Evolutionary conservation across 2,113 vertebrate species (phyloP), one percentile per base, ranked within the genome.

Genomic region (Ellobius talpinus): DNA sequence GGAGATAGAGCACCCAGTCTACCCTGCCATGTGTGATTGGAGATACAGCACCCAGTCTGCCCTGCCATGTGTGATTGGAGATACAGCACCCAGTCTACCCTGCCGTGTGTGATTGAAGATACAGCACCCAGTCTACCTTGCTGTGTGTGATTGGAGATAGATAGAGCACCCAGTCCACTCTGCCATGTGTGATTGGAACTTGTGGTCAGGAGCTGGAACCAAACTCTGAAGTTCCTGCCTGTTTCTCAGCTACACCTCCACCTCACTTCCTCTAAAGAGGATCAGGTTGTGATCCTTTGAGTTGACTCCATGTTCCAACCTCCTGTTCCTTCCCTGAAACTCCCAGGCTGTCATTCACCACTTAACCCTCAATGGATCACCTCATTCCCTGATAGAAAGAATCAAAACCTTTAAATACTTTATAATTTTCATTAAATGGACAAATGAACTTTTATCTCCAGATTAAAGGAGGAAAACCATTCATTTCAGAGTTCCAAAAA

Each of bases 361-460:
- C 39, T 73, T 65, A 8, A 5, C 5, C 26, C 7, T 72, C 52
- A 16, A 0, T 47, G 42, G n/a, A 50, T n/a, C 42, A 47, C 29
- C 65, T 63, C 42, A 36, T 42, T 66, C 55, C 77, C 50, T 63
- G 26, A 70, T 1, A 55, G 73, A 55, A 8, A 55, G 50, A 61
- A 72, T 21, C 23, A 86, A 89, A 61, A 47, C 39, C 55, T 73
- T 86, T 89, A 36, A 73, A 92, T 16, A 26, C 10, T 50, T 63
- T n/a, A 65, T n/a, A 86, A 77, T 39, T 89, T 90, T 72, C 21
- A 45, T 85, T 19, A 79, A 95, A 89, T 70, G 31, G 66, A 3
- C 6, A 91, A 90, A 61, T 73, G 31, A 95, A 79, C 65, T 90
- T 96, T 93, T 84, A 70, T 76, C 55, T 85, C 84, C 19, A 8